These are phyloP conservation scores for Hyaena hyaena DNA, from an alignment of 2,113 vertebrate species.

Conservation along the genomic window DNA sequence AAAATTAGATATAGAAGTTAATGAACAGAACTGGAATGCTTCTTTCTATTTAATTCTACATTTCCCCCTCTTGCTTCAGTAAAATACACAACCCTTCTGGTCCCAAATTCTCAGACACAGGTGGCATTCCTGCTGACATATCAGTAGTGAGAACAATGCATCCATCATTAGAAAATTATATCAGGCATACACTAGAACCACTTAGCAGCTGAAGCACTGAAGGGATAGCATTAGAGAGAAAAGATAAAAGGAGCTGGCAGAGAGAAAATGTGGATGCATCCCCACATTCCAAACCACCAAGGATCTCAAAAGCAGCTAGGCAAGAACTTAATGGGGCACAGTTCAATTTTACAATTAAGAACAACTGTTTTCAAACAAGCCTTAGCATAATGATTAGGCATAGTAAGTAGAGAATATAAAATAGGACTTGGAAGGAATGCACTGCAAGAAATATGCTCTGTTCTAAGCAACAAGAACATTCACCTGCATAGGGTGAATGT, in stretches of 20 bases:
- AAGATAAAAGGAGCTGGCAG: slow-evolving; percentile 48
- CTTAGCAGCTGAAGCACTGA: slow-evolving; percentile 37
- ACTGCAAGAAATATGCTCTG: slow-evolving; percentile 55
- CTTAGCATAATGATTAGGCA: slow-evolving; percentile 64
- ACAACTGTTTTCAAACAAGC: slow-evolving; percentile 65
- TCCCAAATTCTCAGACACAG: slow-evolving; percentile 69
- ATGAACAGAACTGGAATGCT: background rate
- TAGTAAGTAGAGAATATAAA: slow-evolving; percentile 68
- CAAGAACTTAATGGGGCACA: background rate
- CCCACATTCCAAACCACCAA: slow-evolving; percentile 41
- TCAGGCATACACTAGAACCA: slow-evolving; percentile 45
- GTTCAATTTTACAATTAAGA: slow-evolving; percentile 75
- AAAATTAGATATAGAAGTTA: slow-evolving; percentile 57
- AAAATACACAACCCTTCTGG: background rate
- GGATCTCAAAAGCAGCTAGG: slow-evolving; percentile 53
- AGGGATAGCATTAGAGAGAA: slow-evolving; percentile 21
- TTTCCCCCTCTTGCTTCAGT: background rate
- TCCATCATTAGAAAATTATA: slow-evolving; percentile 63
- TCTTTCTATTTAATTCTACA: slow-evolving; percentile 55
- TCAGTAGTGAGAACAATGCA: slow-evolving; percentile 28
- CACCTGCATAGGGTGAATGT: background rate
- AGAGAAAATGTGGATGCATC: background rate
- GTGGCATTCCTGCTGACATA: slow-evolving; percentile 55
- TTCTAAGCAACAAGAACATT: slow-evolving; percentile 60
- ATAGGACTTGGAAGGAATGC: slow-evolving; percentile 47